Conservation (phyloP, 2,797 vertebrate genomes). For the Molossus molossus region DNA sequence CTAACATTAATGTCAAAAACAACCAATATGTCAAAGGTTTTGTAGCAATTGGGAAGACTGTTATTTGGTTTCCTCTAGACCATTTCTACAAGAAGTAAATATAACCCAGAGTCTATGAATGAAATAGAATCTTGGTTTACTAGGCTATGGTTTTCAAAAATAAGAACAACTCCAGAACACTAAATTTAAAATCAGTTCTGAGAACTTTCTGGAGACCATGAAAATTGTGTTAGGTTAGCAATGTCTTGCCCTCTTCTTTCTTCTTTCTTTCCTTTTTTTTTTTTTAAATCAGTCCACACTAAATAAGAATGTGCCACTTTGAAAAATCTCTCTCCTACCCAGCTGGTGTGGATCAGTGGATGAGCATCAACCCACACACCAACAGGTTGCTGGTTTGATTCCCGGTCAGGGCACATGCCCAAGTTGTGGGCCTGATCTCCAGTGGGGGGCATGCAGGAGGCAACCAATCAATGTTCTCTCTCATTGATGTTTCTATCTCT, state of each 20-base stretch:
- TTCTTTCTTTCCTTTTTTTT: background rate
- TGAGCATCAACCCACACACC: too few species aligned
- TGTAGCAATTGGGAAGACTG: conserved; percentile 45
- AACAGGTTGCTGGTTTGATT: too few species aligned
- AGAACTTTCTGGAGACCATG: conserved; percentile 43
- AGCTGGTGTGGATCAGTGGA: too few species aligned
- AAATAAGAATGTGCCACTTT: background rate
- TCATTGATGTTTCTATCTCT: too few species aligned
- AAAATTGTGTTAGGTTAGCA: conserved; percentile 13
- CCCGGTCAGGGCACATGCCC: too few species aligned
- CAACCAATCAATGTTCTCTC: too few species aligned
- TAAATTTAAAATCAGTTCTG: conserved; percentile 23
- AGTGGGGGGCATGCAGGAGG: too few species aligned
- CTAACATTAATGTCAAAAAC: conserved; percentile 65
- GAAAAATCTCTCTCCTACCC: background rate
- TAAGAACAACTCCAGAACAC: conserved; percentile 32
- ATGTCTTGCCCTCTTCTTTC: background rate
- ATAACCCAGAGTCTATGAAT: conserved; percentile 15
- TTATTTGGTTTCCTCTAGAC: conserved; percentile 52
- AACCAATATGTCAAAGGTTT: conserved; percentile 64
- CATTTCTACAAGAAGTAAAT: conserved; percentile 64
- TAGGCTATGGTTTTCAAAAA: conserved; percentile 45
- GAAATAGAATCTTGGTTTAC: background rate
- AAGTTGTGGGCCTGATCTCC: too few species aligned
- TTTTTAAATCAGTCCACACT: background rate